These are phyloP conservation scores for Thryonomys swinderianus DNA, from an alignment of 2,113 vertebrate genomes.

Conservation along the genomic window DNA sequence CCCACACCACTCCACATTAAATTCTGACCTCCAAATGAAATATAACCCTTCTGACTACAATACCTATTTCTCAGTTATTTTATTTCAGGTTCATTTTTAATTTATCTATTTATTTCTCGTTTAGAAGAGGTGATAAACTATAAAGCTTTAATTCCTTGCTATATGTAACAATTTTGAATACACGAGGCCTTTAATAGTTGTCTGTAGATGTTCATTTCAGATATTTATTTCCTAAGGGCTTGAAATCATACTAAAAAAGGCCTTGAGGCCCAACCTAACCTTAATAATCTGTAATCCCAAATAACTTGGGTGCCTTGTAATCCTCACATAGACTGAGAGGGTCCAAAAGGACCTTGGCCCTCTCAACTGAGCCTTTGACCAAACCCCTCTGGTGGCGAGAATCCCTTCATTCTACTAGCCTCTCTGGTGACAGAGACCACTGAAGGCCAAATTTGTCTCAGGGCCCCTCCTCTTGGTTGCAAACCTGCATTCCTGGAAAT, in stretches of 20 bases:
- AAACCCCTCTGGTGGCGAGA: neutral
- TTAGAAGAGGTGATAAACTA: neutral
- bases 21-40: neutral
- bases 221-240: neutral
- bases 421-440: neutral
- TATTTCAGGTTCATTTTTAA: conserved; percentile 34
- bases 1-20: neutral
- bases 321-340: neutral
- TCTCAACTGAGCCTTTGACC: neutral
- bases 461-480: neutral
- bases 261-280: neutral
- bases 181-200: neutral
- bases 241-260: conserved; percentile 7
- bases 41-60: neutral
- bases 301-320: neutral
- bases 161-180: neutral
- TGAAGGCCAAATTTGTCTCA: neutral
- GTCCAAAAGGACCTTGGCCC: neutral
- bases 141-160: neutral
- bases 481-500: neutral
- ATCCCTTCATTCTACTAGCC: neutral
- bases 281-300: neutral
- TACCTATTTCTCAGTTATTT: neutral
- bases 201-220: neutral
- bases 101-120: neutral